Base-by-base conservation (phyloP, 2,113 vertebrate genomes). In the Octodon degus region DNA sequence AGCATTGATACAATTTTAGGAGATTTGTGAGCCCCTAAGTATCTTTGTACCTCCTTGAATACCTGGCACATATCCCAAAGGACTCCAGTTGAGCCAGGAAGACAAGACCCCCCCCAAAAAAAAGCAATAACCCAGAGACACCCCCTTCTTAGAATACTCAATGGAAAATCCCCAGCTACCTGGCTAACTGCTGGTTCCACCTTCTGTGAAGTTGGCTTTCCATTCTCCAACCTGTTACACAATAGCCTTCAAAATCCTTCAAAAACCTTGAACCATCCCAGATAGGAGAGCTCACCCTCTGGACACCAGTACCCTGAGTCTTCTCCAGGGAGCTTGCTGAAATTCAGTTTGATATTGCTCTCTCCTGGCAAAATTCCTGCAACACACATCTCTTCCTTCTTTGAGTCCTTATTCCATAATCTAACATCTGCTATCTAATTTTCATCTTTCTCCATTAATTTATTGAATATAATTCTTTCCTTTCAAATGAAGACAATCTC, bases 361-460 rank as follows among this genome's bases (percentile, higher is more conserved):
- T 68, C 67, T 68, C 67, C 16, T 34, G 67, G 16, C 68, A 37
- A 19, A 70, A n/a, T 70, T n/a, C 34, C 67, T 70, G 34, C 17
- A 70, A 70, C 32, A 77, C 12, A 77, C 74, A 50, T 30, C 47
- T 8, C 11, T 89, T 84, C 65, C 85, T 91, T 87, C 24, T 70
- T 47, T 91, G 25, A 72, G 60, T 47, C 37, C 19, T 85, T 70
- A 81, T 11, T 58, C 17, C 17, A 84, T 40, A 89, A 34, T 34
- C 30, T 90, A 91, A 85, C 32, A 34, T 1, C 74, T 87, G 32
- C 47, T 95, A 32, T 9, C 14, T 92, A 74, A 19, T 68, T 94
- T 84, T 91, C 4, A 47, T 83, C 55, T 90, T 95, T 86, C 22
- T 80, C 22, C 14, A 86, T 90, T 95, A 89, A 89, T 34, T 86